Base-by-base conservation (phyloP, 2,113 vertebrate genomes). In the Pleuronectes platessa region DNA sequence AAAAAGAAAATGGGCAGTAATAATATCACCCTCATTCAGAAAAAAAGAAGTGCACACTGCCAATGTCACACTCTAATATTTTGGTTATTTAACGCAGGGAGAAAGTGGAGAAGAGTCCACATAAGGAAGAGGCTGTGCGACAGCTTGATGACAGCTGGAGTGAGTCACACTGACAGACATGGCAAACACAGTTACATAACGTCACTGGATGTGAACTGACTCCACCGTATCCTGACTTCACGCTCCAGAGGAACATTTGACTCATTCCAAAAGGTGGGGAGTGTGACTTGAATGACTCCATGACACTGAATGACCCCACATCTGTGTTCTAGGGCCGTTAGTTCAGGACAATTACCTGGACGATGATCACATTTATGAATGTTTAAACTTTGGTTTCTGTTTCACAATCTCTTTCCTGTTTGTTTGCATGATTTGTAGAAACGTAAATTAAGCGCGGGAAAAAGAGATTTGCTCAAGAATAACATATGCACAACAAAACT, bases 61-160 rank as follows among this genome's bases (percentile, higher is more conserved):
- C 54, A 14, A 5, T 58, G 23, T 54, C 51, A 54, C 55, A 14
- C 12, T 31, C 31, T 26, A 15, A 58, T 60, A 60, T 60, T 31
- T 10, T 60, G 15, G 13, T 31, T 60, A 18, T 60, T 60, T 17
- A 6, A 60, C 13, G 18, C 26, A 60, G 58, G 2, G 4, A 24
- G 5, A 23, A 31, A 56, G n/a, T 6, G 10, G 54, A 24, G 54
- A 24, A 56, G 23, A 12, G 21, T 56, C 54, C 21, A 11, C 54
- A 4, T 24, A 23, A 24, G 54, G 54, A 13, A 4, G n/a, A 54
- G 21, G 20, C 62, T 61, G 35, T 40, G 5, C 56, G 59, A 56
- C 59, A 74, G 66, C 71, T 68, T 63, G 40, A 74, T 70, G 53
- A 51, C 71, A 75, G 60, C 71, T 74, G 23, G 49, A 68, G 49